A percentile compares a stretch with the other conserved stretches of the same genome.
Conservation (phyloP, 2,888 invertebrate genomes). For the Boloria euphrosyne region DNA sequence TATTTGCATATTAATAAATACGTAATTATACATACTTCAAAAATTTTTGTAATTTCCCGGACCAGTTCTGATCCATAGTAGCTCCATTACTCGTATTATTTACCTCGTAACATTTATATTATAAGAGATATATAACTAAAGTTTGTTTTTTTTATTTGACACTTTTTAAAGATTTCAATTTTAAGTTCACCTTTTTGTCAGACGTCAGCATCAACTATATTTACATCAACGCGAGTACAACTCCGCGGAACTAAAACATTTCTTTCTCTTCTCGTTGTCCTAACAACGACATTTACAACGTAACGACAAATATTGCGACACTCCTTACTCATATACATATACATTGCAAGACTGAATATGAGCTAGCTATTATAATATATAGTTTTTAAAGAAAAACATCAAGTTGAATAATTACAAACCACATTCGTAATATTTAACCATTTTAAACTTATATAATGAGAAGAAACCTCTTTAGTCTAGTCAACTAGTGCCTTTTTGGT, state of each 20-base stretch:
- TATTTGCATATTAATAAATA: neutral
- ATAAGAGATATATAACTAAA: no score
- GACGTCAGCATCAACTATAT: constrained; percentile 44
- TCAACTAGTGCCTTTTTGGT: no score
- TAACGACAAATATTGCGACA: constrained; percentile 63
- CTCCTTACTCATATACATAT: constrained; percentile 28
- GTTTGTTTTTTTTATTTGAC: neutral
- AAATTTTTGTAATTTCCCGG: neutral
- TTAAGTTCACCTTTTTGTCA: neutral
- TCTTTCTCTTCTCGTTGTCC: constrained; percentile 59
- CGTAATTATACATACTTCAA: neutral
- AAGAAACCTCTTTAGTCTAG: no score
- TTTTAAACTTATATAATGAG: no score
- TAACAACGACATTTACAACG: constrained; percentile 56
- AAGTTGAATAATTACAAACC: neutral
- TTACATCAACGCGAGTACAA: constrained; percentile 48
- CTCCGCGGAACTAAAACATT: constrained; percentile 63
- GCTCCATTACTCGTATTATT: no score
- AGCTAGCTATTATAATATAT: neutral
- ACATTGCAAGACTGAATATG: constrained; percentile 12
- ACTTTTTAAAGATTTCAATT: neutral
- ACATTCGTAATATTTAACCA: no score
- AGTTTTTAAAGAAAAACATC: neutral
- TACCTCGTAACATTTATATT: no score
- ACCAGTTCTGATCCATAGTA: no score